Evolutionary conservation across 2,797 vertebrate genomes (phyloP).

Genomic region (Arnoldichthys spilopterus): DNA sequence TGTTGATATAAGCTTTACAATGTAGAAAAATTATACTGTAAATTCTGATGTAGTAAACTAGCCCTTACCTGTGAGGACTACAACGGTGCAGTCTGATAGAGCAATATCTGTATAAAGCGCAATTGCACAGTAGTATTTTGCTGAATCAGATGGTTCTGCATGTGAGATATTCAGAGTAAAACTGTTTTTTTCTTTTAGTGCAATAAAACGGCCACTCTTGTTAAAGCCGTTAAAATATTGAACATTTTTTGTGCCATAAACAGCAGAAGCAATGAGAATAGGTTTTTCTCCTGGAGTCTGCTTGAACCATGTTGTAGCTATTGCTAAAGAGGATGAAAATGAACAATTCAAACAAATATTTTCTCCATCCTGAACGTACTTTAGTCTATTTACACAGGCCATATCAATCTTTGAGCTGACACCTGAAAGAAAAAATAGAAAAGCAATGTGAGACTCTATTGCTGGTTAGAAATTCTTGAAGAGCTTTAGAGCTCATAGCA

Average conservation of each 20-base stretch:
- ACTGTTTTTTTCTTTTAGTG: not conserved
- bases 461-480: no score
- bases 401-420: not conserved
- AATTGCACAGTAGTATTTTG: not conserved
- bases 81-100: not conserved
- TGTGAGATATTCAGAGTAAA: constrained; percentile 9
- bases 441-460: not conserved
- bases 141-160: constrained; percentile 7
- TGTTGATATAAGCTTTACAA: no score
- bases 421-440: not conserved
- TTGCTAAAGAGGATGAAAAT: not conserved
- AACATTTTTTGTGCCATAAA: no score
- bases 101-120: not conserved
- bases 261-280: not conserved
- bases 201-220: not conserved
- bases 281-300: constrained; percentile 5
- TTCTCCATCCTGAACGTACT: not conserved
- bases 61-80: not conserved
- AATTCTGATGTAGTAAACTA: no score
- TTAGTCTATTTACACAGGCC: not conserved
- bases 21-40: no score
- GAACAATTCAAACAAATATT: not conserved
- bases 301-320: not conserved
- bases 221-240: not conserved
- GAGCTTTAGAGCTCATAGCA: no score